These are phyloP conservation scores for Falco biarmicus DNA, from an alignment of 2,797 vertebrate genomes.

Conservation along the genomic window DNA sequence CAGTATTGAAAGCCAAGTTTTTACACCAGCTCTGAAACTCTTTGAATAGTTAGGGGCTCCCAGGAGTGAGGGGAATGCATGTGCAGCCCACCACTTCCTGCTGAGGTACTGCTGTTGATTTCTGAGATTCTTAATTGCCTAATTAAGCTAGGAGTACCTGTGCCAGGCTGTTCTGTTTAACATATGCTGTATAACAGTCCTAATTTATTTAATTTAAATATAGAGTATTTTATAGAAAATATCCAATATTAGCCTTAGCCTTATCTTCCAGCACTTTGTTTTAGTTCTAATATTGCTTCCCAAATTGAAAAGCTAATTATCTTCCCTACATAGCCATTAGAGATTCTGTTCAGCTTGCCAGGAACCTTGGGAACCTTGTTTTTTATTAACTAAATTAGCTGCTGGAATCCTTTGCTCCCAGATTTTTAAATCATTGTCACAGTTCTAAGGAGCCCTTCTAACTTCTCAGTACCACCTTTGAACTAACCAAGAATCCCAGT, in stretches of 20 bases:
- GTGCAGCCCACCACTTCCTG: background rate
- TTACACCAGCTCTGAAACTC: background rate
- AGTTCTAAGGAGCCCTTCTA: background rate
- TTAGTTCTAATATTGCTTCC: constrained; percentile 1
- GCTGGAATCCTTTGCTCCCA: background rate
- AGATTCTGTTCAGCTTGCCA: constrained; percentile 8
- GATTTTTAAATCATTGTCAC: background rate
- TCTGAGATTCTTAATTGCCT: background rate
- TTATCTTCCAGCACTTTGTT: constrained; percentile 11
- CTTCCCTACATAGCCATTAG: background rate
- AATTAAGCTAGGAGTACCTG: background rate
- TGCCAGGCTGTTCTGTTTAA: background rate
- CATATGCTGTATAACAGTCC: background rate
- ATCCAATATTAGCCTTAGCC: background rate
- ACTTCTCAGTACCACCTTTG: background rate
- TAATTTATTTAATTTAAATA: constrained; percentile 21
- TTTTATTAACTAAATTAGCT: constrained; percentile 26
- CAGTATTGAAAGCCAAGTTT: background rate
- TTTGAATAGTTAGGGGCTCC: background rate
- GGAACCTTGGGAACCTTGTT: background rate
- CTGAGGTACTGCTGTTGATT: background rate
- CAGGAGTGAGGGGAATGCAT: background rate
- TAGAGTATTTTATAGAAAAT: background rate
- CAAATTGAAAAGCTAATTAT: constrained; percentile 40
- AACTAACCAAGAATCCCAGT: background rate